Evolutionary conservation across 2,113 vertebrate genomes (phyloP).

Genomic region (Alosa alosa): DNA sequence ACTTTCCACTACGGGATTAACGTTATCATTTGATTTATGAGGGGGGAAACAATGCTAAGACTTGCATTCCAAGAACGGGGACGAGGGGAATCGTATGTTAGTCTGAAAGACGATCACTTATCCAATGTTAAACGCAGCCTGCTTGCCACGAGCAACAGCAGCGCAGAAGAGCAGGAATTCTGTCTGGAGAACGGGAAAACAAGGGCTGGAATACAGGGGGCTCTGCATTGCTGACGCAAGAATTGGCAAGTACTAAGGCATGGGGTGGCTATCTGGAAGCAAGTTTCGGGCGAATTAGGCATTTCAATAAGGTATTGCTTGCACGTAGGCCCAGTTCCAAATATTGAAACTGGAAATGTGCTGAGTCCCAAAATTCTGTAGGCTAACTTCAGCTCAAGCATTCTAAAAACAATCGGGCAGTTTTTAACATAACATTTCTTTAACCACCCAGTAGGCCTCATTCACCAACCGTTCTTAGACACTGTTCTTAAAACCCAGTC

Average conservation of each 20-base stretch:
- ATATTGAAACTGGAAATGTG: no score
- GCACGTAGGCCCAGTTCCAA: no score
- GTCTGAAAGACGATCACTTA: conserved; percentile 23
- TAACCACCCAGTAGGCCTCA: no score
- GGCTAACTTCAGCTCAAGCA: no score
- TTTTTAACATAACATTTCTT: no score
- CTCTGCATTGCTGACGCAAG: conserved; percentile 13
- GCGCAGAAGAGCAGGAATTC: conserved; percentile 68
- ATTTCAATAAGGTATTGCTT: background rate
- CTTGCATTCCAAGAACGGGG: background rate
- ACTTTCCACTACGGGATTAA: conserved; percentile 36
- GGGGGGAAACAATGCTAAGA: background rate
- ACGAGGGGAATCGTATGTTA: conserved; percentile 10
- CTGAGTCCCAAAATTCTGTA: no score
- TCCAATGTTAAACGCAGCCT: conserved; percentile 61
- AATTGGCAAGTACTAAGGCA: conserved; percentile 24
- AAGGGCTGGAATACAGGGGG: conserved; percentile 59
- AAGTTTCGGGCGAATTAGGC: background rate
- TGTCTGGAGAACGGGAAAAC: conserved; percentile 67
- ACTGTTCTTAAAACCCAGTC: no score
- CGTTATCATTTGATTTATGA: conserved; percentile 10
- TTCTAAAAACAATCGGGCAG: no score
- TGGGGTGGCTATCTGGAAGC: background rate
- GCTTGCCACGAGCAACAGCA: conserved; percentile 61
- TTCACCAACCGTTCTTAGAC: no score